These are phyloP conservation scores for Balanococcus diminutus DNA, from an alignment of 2,888 invertebrate genomes.

Conservation along the genomic window DNA sequence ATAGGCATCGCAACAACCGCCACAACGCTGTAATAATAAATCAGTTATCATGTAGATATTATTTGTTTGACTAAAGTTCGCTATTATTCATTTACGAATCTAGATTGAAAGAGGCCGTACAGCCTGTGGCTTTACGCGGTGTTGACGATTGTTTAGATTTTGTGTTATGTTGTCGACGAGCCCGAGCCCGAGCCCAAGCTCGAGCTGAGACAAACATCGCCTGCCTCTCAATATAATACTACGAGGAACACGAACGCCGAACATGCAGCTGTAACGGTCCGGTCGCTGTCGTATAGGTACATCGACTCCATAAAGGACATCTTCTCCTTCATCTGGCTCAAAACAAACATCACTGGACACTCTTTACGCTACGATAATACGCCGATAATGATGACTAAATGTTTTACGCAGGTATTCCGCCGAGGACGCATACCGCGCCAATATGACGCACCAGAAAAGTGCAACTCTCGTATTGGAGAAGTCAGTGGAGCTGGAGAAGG, in stretches of 20 bases:
- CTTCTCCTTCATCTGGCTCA: conserved; percentile 4
- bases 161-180: not conserved
- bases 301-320: not conserved
- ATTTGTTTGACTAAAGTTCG: conserved; percentile 7
- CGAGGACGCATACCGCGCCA: not conserved
- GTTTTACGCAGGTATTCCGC: not conserved
- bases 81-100: conserved; percentile 38
- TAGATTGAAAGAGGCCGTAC: not conserved
- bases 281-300: not conserved
- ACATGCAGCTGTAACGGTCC: conserved; percentile 25
- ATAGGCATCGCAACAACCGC: conserved; percentile 50
- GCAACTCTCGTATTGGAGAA: too few species aligned
- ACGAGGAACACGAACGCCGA: not conserved
- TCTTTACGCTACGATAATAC: not conserved
- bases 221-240: conserved; percentile 3
- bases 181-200: too few species aligned
- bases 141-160: conserved; percentile 20
- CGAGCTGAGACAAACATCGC: not conserved
- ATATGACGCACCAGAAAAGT: too few species aligned
- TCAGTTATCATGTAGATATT: conserved; percentile 42
- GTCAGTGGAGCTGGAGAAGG: too few species aligned
- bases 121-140: not conserved
- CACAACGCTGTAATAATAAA: conserved; percentile 9
- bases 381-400: conserved; percentile 26
- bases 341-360: not conserved